Percentiles rank a stretch among this genome's conserved stretches.
Conservation (phyloP, 2,888 invertebrate species). For the Heliconius erato region DNA sequence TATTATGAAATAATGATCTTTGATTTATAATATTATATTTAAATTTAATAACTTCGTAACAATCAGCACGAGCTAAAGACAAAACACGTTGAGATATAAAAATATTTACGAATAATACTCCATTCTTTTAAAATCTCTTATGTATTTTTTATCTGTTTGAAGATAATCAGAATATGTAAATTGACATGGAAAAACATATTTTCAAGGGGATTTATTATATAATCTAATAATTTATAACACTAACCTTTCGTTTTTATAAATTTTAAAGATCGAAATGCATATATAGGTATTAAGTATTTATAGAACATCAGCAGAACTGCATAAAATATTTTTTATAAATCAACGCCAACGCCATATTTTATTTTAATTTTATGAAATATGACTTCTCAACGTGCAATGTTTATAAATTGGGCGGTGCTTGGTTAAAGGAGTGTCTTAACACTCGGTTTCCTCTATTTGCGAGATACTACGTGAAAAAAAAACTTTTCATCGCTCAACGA, state of each 20-base stretch:
- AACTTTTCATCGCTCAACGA: too few relatives aligned
- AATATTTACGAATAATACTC: constrained; percentile 25
- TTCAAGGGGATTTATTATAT: too few relatives aligned
- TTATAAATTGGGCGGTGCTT: not conserved
- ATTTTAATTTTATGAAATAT: not conserved
- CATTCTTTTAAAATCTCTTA: constrained; percentile 16
- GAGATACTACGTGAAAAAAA: too few relatives aligned
- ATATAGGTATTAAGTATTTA: too few relatives aligned
- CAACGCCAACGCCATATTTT: too few relatives aligned
- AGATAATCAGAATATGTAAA: not conserved
- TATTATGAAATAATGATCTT: constrained; percentile 42
- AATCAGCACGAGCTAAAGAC: constrained; percentile 60
- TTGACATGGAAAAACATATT: too few relatives aligned
- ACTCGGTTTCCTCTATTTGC: too few relatives aligned
- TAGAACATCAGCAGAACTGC: too few relatives aligned
- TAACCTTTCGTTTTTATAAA: too few relatives aligned
- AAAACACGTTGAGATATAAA: constrained; percentile 57
- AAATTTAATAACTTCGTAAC: constrained; percentile 56
- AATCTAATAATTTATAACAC: too few relatives aligned
- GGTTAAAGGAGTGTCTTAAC: not conserved
- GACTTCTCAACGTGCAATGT: not conserved
- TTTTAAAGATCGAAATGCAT: too few relatives aligned
- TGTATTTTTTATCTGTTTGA: not conserved
- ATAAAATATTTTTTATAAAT: too few relatives aligned
- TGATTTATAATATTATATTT: constrained; percentile 53